phyloP scores from a whole-genome alignment of 1,140 invertebrate genomes.

The Microplitis demolitor region DNA sequence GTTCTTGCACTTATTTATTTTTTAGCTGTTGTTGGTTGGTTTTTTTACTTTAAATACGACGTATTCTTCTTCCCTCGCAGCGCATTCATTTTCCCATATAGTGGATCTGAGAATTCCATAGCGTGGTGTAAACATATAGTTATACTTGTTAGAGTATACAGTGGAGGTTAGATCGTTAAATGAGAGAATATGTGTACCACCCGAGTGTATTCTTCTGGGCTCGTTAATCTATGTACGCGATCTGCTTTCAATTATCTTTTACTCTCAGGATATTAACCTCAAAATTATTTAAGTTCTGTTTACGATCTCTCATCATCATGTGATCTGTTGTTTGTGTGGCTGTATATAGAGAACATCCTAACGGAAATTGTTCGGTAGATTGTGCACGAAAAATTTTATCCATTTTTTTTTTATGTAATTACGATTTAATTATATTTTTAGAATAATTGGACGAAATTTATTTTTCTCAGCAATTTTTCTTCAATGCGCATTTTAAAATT shows the following conservation, averaged over 20 bases:
- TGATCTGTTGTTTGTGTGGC: not conserved
- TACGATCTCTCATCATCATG: not conserved
- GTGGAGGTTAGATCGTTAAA: conserved; percentile 5
- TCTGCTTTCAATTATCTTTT: conserved; percentile 18
- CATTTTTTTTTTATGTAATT: too few species aligned
- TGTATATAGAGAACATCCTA: too few species aligned
- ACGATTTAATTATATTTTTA: too few species aligned
- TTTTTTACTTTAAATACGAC: too few species aligned
- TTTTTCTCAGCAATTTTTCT: too few species aligned
- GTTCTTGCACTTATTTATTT: not conserved
- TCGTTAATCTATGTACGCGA: conserved; percentile 21
- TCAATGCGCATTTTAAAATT: too few species aligned
- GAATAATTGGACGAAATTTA: too few species aligned
- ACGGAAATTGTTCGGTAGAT: too few species aligned
- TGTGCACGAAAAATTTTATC: too few species aligned
- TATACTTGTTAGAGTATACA: conserved; percentile 5
- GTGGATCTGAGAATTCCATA: not conserved
- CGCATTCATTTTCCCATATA: not conserved
- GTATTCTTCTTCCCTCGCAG: not conserved
- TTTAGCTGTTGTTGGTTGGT: too few species aligned
- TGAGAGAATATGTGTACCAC: conserved; percentile 5
- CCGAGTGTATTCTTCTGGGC: conserved; percentile 10
- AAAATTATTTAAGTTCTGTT: not conserved
- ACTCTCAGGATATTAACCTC: not conserved
- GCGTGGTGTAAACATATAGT: too few species aligned